Evolutionary conservation across 2,113 vertebrate species (phyloP), one percentile per base, ranked within the genome.

Genomic region (Tor tambroides): DNA sequence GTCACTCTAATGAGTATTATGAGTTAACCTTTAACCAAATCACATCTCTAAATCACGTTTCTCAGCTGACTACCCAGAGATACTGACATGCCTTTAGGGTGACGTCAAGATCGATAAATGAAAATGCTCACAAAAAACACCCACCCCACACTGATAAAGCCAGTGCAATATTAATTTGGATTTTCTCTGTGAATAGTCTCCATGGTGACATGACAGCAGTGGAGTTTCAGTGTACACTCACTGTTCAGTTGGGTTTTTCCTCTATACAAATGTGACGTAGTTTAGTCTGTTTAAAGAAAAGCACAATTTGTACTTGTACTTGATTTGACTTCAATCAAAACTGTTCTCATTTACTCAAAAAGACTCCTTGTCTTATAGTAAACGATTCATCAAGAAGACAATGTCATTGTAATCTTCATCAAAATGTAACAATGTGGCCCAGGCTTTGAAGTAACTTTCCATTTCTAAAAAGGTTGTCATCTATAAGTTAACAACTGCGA

Each of bases 31-130:
- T 81, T 43, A 65, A 46, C 80, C 11, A 80, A 41, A 59, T 61
- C 32, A 79, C 30, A 19, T 80, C 28, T 35, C 54, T 43, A 28
- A 63, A 65, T 81, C 59, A 65, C n/a, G 8, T 46, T 81, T 65
- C n/a, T 87, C 32, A 21, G 79, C 30, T 65, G 81, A 56, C 69
- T 69, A 88, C 56, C 65, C 26, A 61, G 19, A 30, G 35, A 84
- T 32, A 61, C 71, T 30, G 23, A 28, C 63, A 75, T 72, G 84
- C 51, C 32, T 87, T 83, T 10, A 88, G 69, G 49, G 82, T 87
- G 71, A 88, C 61, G 23, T 88, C 15, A 78, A 76, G 54, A 80
- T 69, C 21, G 3, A 69, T 26, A 83, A 84, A 71, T 11, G 26
- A 30, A 84, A 67, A 67, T 38, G 23, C 56, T 41, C 54, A 79